Conservation (phyloP, 2,888 invertebrate species). For the Pollenia griseotomentosa region DNA sequence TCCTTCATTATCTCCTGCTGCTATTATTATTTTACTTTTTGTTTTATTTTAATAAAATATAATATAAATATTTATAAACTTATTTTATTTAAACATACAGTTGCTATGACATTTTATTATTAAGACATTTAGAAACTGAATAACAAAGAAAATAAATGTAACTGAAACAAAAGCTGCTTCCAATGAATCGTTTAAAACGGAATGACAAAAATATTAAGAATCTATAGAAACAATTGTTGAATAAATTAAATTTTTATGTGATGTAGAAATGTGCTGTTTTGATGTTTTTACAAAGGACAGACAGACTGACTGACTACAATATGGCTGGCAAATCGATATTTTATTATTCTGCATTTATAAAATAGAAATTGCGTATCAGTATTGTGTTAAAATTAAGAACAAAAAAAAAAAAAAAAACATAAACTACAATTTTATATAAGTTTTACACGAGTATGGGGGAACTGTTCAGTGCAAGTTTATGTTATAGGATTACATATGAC, state of each 20-base stretch:
- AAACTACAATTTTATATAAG: background rate
- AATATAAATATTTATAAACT: constrained; percentile 1
- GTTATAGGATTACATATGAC: no score
- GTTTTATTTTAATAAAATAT: constrained; percentile 15
- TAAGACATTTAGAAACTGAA: background rate
- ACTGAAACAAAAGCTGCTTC: constrained; percentile 9
- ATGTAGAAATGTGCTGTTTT: background rate
- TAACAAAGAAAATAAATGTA: background rate
- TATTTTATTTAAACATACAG: constrained; percentile 5
- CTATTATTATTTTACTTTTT: background rate
- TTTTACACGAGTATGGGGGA: no score
- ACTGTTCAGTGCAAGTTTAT: no score
- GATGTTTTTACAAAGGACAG: background rate
- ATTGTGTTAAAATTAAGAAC: background rate
- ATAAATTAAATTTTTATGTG: constrained; percentile 32
- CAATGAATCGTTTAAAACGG: constrained; percentile 12
- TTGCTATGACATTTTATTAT: constrained; percentile 25
- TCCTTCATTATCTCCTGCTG: no score
- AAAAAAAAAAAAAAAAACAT: background rate
- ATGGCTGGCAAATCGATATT: constrained; percentile 10
- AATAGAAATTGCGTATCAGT: constrained; percentile 9
- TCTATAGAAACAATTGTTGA: constrained; percentile 21
- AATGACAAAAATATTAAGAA: background rate
- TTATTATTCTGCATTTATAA: background rate
- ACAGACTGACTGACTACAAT: constrained; percentile 25